Percentiles rank a stretch among this genome's conserved stretches.
Evolutionary conservation across 1,140 invertebrate species (phyloP).

Genomic region (Hyles vespertilio): DNA sequence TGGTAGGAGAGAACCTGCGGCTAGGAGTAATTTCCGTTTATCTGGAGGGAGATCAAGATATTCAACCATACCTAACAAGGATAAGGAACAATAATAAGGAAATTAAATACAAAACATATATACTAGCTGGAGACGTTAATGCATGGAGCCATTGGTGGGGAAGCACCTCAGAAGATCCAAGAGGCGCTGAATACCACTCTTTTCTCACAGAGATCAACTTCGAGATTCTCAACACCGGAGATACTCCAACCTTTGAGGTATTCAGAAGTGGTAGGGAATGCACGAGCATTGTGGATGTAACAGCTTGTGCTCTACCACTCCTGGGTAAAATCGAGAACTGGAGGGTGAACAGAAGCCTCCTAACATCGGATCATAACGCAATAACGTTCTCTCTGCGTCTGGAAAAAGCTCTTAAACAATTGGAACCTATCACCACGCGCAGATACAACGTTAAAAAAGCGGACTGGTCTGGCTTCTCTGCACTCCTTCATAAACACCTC

Average conservation of each 20-base stretch:
- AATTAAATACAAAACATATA: conserved; percentile 15
- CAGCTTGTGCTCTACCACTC: conserved; percentile 18
- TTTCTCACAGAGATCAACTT: conserved; percentile 25
- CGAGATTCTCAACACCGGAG: conserved; percentile 27
- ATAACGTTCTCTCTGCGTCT: conserved; percentile 8
- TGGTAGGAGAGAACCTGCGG: conserved; percentile 9
- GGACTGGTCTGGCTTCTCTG: conserved; percentile 19
- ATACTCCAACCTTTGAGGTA: conserved; percentile 29
- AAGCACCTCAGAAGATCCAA: conserved; percentile 23
- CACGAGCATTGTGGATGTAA: conserved; percentile 31
- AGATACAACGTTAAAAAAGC: conserved; percentile 28
- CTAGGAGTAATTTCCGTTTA: conserved; percentile 31
- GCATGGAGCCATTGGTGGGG: conserved; percentile 45
- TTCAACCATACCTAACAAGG: conserved; percentile 12
- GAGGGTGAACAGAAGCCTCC: conserved; percentile 12
- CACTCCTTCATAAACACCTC: conserved; percentile 1
- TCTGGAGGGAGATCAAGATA: conserved; percentile 24
- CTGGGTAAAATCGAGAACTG: conserved; percentile 13
- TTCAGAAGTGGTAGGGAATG: conserved; percentile 10
- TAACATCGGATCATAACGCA: conserved; percentile 21
- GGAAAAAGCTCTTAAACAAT: background rate
- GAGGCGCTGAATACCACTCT: conserved; percentile 13
- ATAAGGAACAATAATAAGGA: conserved; percentile 1
- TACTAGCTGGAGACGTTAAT: conserved; percentile 36
- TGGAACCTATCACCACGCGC: conserved; percentile 14